Evolutionary conservation across 2,113 vertebrate genomes (phyloP).

Genomic region (Xenopus borealis): DNA sequence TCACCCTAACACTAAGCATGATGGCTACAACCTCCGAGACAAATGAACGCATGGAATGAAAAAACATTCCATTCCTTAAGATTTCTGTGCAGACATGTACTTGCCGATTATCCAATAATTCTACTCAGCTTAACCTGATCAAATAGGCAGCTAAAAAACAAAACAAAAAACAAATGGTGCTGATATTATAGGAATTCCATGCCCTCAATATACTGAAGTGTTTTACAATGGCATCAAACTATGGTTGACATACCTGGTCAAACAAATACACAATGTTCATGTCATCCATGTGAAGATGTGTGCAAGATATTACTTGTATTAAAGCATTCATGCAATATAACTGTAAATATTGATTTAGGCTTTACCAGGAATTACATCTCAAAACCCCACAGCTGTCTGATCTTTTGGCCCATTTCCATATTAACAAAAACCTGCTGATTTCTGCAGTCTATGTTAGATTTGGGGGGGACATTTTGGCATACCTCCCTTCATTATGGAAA

Average conservation of each 20-base stretch:
- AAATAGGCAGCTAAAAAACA: background rate
- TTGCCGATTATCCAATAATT: background rate
- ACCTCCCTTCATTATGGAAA: too few species aligned
- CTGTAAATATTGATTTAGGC: background rate
- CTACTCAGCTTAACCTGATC: background rate
- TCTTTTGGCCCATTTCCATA: background rate
- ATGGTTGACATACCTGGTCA: background rate
- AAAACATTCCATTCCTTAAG: slow-evolving; percentile 14
- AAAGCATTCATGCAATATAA: background rate
- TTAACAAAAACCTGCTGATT: background rate
- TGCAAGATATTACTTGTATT: background rate
- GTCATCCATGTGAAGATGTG: background rate
- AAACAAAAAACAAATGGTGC: background rate
- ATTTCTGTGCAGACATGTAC: slow-evolving; percentile 19
- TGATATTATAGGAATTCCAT: background rate
- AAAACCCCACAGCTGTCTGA: background rate
- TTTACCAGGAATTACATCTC: background rate
- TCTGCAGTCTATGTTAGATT: too few species aligned
- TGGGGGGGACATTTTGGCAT: too few species aligned
- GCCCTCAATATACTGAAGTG: background rate
- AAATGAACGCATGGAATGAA: slow-evolving; percentile 6
- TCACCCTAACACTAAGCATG: slow-evolving; percentile 15
- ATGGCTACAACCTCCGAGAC: background rate
- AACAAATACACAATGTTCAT: background rate
- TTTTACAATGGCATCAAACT: background rate